Base-by-base conservation (phyloP, 2,113 vertebrate genomes). In the Eudyptes chrysolophus region DNA sequence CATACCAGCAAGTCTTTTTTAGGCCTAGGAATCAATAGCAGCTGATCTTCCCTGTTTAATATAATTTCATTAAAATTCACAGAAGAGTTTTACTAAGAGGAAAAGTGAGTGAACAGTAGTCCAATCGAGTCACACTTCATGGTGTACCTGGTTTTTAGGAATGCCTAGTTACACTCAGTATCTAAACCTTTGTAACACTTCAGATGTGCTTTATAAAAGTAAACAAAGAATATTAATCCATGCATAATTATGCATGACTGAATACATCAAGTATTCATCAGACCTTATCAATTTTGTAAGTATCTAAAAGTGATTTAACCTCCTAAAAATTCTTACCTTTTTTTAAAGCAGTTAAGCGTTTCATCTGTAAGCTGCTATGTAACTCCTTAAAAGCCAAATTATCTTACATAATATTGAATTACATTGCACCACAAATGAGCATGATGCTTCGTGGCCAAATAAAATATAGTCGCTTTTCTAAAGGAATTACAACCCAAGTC, bases 191-290 rank as follows among this genome's bases (percentile, higher is more conserved):
- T 94, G 54, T 80, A 95, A 94, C 24, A 76, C 91, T 97, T 97
- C 66, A 96, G 82, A 88, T 90, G 96, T 95, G 71, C 88, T 96
- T 97, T 92, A 96, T 92, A 96, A 86, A 97, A 96, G 92, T 97
- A 95, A 95, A 92, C 78, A 94, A 62, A 96, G 72, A 97, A 68
- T 95, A 84, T 92, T 69, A 95, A 70, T 85, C 34, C 87, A 40
- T 80, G 84, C 49, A 89, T 55, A 85, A 92, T 76, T 92, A 65
- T 66, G 62, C 58, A 79, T 78, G 51, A 76, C 84, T 83, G 78
- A 91, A 79, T 65, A 91, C 27, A 65, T 25, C 62, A 87, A 69
- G 81, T 78, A 82, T 94, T 97, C 64, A 77, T 69, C 70, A 87
- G 16, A 75, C 74, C 32, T 78, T 70, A 74, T 48, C 57, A 62